A percentile compares a stretch with the other conserved stretches of the same genome.
Conservation (phyloP, 1,140 invertebrate genomes). For the Yoshiicerus persimilis region DNA sequence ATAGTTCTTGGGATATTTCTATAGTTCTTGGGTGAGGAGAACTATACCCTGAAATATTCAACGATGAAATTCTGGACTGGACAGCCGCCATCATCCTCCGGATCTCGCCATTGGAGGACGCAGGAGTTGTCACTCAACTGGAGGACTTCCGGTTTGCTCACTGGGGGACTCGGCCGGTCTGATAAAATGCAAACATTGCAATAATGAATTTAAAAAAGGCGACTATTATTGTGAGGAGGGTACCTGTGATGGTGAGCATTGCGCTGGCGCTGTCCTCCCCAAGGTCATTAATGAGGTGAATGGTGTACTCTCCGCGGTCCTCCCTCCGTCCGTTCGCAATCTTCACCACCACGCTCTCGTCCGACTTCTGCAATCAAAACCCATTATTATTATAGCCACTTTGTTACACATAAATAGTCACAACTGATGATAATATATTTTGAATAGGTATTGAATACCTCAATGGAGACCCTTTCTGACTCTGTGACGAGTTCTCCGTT, state of each 20-base stretch:
- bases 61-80: slow-evolving; percentile 89
- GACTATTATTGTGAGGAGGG: not conserved
- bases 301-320: slow-evolving; percentile 83
- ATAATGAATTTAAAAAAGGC: not conserved
- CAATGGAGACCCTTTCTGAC: slow-evolving; percentile 42
- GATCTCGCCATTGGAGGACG: slow-evolving; percentile 78
- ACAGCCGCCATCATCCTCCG: slow-evolving; percentile 88
- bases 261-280: slow-evolving; percentile 79
- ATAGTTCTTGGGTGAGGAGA: too few species aligned
- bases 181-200: slow-evolving; percentile 28
- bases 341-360: slow-evolving; percentile 62
- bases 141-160: slow-evolving; percentile 62
- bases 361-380: not conserved
- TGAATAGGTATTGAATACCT: not conserved
- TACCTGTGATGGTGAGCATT: slow-evolving; percentile 81
- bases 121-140: slow-evolving; percentile 41
- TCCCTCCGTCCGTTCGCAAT: slow-evolving; percentile 69
- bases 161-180: slow-evolving; percentile 82
- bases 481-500: slow-evolving; percentile 69
- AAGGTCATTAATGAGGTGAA: slow-evolving; percentile 75
- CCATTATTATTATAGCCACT: too few species aligned
- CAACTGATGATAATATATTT: not conserved
- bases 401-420: not conserved
- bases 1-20: slow-evolving; percentile 39
- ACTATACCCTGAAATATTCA: slow-evolving; percentile 86